These are phyloP conservation scores for Drosophila villosipedis DNA, from an alignment of 2,888 invertebrate genomes.

Conservation along the genomic window DNA sequence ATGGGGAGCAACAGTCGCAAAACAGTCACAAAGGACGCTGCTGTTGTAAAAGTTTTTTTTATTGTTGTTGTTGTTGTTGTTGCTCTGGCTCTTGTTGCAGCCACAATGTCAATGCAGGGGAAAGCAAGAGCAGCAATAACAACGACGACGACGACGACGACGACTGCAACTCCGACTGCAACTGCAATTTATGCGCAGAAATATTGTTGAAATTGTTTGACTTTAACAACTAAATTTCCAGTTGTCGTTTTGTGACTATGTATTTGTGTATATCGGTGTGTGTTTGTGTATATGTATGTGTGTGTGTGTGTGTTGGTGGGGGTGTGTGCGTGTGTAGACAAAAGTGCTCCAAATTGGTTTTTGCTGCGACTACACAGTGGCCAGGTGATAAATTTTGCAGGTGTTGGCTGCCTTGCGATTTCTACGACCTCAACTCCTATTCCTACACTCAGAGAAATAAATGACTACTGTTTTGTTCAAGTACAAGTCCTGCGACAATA, in stretches of 20 bases:
- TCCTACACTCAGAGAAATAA: conserved; percentile 4
- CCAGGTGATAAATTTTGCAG: conserved; percentile 76
- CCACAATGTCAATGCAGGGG: conserved; percentile 66
- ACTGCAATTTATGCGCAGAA: conserved; percentile 78
- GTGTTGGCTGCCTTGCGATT: conserved; percentile 40
- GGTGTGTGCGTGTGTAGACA: conserved; percentile 31
- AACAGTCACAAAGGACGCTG: conserved; percentile 57
- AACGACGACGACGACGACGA: conserved; percentile 14
- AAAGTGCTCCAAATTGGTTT: conserved; percentile 79
- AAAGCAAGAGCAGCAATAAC: conserved; percentile 10
- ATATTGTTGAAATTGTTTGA: conserved; percentile 80
- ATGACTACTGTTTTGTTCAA: too few relatives aligned
- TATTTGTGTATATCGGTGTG: not conserved
- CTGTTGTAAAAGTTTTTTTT: conserved; percentile 39
- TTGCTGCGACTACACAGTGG: conserved; percentile 40
- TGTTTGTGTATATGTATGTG: conserved; percentile 8
- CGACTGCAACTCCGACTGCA: conserved; percentile 33
- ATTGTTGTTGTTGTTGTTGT: conserved; percentile 14
- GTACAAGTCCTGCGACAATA: not conserved
- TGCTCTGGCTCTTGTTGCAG: conserved; percentile 39
- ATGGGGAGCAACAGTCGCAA: conserved; percentile 66
- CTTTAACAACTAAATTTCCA: conserved; percentile 81
- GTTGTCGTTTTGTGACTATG: conserved; percentile 18
- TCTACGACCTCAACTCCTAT: not conserved
- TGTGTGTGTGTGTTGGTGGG: conserved; percentile 9